A percentile compares a stretch with the other conserved stretches of the same genome.
phyloP scores from a whole-genome alignment of 2,113 vertebrate species.

The Elgaria multicarinata region DNA sequence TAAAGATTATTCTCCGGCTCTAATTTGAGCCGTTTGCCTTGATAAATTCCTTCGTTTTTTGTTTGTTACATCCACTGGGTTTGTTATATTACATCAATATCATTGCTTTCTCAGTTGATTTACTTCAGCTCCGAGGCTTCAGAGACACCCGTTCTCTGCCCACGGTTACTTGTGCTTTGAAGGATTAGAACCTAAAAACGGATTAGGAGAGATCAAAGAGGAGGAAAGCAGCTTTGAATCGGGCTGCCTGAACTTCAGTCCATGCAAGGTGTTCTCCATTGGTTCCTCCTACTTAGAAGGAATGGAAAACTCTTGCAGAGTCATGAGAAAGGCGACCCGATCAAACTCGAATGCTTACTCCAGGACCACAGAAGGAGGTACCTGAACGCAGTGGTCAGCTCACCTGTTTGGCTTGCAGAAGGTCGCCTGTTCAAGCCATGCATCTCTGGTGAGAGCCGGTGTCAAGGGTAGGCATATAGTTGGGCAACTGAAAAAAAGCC shows the following conservation, averaged over 20 bases:
- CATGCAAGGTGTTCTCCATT: neutral
- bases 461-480: no score
- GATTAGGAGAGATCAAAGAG: neutral
- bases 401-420: no score
- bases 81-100: conserved; percentile 42
- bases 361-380: neutral
- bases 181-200: conserved; percentile 20
- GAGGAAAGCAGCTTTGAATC: neutral
- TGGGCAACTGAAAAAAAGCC: no score
- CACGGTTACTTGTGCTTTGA: conserved; percentile 15
- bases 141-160: conserved; percentile 15
- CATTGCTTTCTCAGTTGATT: conserved; percentile 40
- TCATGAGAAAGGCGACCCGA: neutral
- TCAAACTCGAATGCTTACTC: neutral
- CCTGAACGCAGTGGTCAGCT: no score
- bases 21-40: conserved; percentile 40
- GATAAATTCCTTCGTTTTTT: neutral
- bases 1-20: conserved; percentile 43
- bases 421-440: neutral
- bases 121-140: neutral
- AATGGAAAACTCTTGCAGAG: neutral
- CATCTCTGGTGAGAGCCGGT: neutral
- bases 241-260: neutral
- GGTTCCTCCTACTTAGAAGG: neutral
- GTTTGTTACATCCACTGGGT: conserved; percentile 9